A percentile compares a stretch with the other conserved stretches of the same genome.
Evolutionary conservation across 2,888 invertebrate species (phyloP).

Genomic region (Pandemis heparana): DNA sequence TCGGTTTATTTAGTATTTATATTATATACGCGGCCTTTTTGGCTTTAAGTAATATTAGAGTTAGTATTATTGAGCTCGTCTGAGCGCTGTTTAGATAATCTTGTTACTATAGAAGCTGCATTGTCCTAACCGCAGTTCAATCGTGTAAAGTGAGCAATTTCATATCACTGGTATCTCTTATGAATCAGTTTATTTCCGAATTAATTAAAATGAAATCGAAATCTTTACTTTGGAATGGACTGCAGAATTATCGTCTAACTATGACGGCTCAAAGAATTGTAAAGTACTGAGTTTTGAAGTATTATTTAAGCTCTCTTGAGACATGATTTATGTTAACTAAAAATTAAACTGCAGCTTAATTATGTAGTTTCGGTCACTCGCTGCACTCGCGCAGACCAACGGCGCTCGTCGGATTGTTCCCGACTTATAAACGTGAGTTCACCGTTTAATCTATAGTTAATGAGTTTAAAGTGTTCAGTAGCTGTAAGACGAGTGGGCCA

Average conservation of each 20-base stretch:
- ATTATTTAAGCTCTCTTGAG: too few species aligned
- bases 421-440: too few species aligned
- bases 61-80: conserved; percentile 14
- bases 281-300: neutral
- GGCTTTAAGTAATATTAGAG: conserved; percentile 33
- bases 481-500: conserved; percentile 8
- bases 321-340: too few species aligned
- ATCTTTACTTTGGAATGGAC: neutral
- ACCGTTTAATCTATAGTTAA: too few species aligned
- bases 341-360: too few species aligned
- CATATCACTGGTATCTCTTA: neutral
- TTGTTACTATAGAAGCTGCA: neutral
- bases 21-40: conserved; percentile 39
- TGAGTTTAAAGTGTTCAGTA: conserved; percentile 25
- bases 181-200: neutral
- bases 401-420: too few species aligned
- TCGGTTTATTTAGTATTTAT: conserved; percentile 30
- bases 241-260: neutral
- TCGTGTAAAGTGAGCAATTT: neutral
- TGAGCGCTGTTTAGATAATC: conserved; percentile 11
- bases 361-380: too few species aligned
- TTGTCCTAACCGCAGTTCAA: conserved; percentile 6
- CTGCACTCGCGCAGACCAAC: too few species aligned
- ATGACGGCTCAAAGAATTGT: neutral
- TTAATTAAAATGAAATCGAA: neutral